Conservation (phyloP, 2,113 vertebrate species). For the Mastomys coucha region DNA sequence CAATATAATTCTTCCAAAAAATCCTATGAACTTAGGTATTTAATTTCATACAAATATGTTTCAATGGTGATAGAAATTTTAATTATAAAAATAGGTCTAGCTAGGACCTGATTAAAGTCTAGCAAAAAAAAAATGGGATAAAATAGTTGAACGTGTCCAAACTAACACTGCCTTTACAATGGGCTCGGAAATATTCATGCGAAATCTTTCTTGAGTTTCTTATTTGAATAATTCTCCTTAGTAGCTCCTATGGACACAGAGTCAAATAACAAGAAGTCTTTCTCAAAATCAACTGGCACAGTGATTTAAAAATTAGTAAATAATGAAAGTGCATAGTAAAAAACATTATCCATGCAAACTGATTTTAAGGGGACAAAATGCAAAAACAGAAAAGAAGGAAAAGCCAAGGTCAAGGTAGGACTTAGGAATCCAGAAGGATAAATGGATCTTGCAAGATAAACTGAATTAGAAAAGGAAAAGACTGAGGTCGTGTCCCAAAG, state of each 20-base stretch:
- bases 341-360: not conserved
- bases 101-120: not conserved
- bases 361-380: not conserved
- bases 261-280: not conserved
- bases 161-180: not conserved
- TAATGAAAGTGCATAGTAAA: not conserved
- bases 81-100: not conserved
- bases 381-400: not conserved
- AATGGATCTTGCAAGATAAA: not conserved
- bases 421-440: not conserved
- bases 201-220: not conserved
- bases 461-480: not conserved
- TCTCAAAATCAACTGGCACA: not conserved
- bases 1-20: not conserved
- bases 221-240: not conserved
- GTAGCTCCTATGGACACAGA: not conserved
- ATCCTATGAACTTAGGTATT: not conserved
- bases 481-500: not conserved
- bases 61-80: slow-evolving; percentile 21
- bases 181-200: not conserved
- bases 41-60: not conserved
- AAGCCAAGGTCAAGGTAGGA: not conserved
- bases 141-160: not conserved
- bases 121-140: not conserved
- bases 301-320: slow-evolving; percentile 8